Evolutionary conservation across 2,797 vertebrate genomes (phyloP).

Genomic region (Crypturellus tataupa): DNA sequence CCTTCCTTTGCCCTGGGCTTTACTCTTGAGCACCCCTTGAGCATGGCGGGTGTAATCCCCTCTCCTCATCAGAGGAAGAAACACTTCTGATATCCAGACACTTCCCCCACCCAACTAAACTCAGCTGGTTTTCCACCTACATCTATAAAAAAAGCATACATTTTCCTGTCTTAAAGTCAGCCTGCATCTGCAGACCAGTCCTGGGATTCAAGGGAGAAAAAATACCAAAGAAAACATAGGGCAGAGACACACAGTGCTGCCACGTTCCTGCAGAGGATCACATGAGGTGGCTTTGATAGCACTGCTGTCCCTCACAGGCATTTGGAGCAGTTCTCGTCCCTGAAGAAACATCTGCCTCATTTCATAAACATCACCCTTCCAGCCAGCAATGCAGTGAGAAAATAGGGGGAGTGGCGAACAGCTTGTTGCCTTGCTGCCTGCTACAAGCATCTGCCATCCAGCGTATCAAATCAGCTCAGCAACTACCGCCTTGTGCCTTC

Average conservation of each 20-base stretch:
- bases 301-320: neutral
- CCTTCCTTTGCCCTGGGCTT: accelerated
- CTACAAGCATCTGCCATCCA: neutral
- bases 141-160: neutral
- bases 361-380: neutral
- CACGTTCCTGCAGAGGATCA: neutral
- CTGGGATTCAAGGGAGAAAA: neutral
- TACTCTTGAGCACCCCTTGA: accelerated
- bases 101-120: neutral
- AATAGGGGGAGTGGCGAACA: neutral
- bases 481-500: neutral
- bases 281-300: neutral
- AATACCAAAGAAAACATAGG: too few relatives aligned
- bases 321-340: neutral
- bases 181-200: neutral
- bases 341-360: neutral
- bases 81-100: neutral
- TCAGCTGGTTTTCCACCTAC: neutral
- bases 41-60: accelerated
- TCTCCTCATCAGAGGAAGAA: neutral
- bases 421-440: neutral
- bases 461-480: neutral
- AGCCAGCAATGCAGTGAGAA: neutral
- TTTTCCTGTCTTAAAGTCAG: neutral
- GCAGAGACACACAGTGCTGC: too few relatives aligned